Evolutionary conservation across 2,113 vertebrate genomes (phyloP), one percentile per base, ranked within the genome.

Genomic region (Pangasianodon gigas): DNA sequence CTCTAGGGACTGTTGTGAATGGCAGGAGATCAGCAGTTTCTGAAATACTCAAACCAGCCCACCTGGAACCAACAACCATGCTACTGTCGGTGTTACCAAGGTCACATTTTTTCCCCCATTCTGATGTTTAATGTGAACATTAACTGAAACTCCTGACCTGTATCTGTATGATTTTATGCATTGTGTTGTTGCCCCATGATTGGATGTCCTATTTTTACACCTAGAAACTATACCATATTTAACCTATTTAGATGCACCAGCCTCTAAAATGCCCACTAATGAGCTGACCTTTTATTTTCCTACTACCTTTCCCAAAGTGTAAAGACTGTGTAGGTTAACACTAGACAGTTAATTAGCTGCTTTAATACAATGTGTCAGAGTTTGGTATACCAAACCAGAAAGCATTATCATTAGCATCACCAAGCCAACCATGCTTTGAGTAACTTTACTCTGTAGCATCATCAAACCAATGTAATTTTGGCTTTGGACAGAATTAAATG

Each of bases 241-340:
- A 54, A 32, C n/a, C 51, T 54, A 16, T 54, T 54, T 54, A 9
- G 48, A n/a, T 82, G 29, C 79, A 56, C 48, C 79, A 83, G 81
- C 32, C 8, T 83, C 54, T 21, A 24, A 83, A 58, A 58, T 83
- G 16, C 8, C n/a, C n/a, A 24, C 48, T 83, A 58, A 83, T 58
- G 32, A 58, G 52, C 32, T 13, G 81, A 58, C 19, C 19, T 58
- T 83, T 58, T 83, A 83, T 83, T 83, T 83, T 58, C 32, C 81
- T 37, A 21, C 81, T 58, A 83, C 32, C 11, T 83, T 83, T 24
- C 19, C 52, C 16, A 21, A 21, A 83, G 81, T 83, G 52, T 56
- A 41, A 37, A 32, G 41, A 83, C 81, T 58, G 19, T 83, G 1
- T 83, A 58, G 52, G 5, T 52, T 13, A 24, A 83, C 32, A 11